phyloP scores from a whole-genome alignment of 2,113 vertebrate species.

The Menidia beryllina region DNA sequence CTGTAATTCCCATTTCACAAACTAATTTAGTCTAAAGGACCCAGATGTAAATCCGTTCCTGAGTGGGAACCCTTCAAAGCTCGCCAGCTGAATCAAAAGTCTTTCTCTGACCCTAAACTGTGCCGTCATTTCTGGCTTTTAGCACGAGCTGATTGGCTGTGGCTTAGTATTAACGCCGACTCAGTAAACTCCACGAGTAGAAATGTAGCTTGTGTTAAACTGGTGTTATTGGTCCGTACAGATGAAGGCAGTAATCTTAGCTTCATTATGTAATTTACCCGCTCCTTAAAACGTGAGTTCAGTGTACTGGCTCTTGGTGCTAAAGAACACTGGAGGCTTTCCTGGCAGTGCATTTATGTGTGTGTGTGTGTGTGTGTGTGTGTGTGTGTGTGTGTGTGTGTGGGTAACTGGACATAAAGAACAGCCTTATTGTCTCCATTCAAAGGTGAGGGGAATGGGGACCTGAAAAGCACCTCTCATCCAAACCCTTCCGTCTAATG shows the following conservation, averaged over 20 bases:
- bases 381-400: slow-evolving; percentile 59
- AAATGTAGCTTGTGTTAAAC: no score
- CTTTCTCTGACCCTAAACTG: no score
- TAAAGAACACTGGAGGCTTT: slow-evolving; percentile 50
- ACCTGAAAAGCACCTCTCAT: slow-evolving; percentile 80
- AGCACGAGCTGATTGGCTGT: no score
- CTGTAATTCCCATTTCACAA: no score
- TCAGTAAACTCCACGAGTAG: no score
- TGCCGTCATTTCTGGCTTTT: no score
- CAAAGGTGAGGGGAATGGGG: slow-evolving; percentile 77
- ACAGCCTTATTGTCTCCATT: slow-evolving; percentile 76
- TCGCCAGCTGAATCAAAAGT: no score
- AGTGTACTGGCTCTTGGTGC: slow-evolving; percentile 20
- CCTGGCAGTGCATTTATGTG: slow-evolving; percentile 48
- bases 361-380: slow-evolving; percentile 49
- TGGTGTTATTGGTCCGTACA: not conserved
- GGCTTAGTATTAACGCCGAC: no score
- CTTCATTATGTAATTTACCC: slow-evolving; percentile 41
- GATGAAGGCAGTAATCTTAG: slow-evolving; percentile 7
- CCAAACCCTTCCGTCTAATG: slow-evolving; percentile 75
- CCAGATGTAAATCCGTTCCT: no score
- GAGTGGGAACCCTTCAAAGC: no score
- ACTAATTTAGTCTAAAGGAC: no score
- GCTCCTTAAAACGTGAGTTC: slow-evolving; percentile 53
- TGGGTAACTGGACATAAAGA: slow-evolving; percentile 76